Base-by-base conservation (phyloP, 2,888 invertebrate genomes). In the Watsonalla binaria region DNA sequence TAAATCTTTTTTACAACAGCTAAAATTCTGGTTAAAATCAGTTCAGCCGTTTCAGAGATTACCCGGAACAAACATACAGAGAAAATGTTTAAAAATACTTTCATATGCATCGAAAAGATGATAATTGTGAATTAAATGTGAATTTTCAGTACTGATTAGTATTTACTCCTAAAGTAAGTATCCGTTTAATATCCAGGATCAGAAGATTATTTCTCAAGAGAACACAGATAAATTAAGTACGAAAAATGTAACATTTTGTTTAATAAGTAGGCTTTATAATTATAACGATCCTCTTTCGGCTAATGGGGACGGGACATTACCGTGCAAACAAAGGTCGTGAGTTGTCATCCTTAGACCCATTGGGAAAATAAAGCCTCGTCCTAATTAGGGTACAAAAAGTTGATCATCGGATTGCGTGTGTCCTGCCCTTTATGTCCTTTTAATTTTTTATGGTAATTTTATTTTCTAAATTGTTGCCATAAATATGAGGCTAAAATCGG, bases 341-440 rank as follows among this genome's bases (percentile, higher is more conserved):
- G 42, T 42, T 42, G 42, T 42, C 42, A 42, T 42, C 42, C 11
- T 42, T 42, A 42, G 42, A 11, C 42, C 42, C 42, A 42, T 42
- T 42, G 42, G 42, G 42, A 8, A 42, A 42, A 37, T 49, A 49
- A 49, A 49, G 37, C 37, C 9, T 49, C 37, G 49, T 39, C 49
- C 49, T 49, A 49, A 49, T 49, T 49, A 49, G 49, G 49, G 49
- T 49, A 49, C 15, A 15, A 49, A 49, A 49, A 49, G 49, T 49
- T 49, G 49, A 49, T 37, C 15, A 49, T 39, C 37, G 9, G 49
- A 15, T 49, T 39, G 49, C 14, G 49, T 39, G 49, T 6, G 37
- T 14, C 14, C 24, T 24, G 24, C 4, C 24, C 24, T 24, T 24
- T 15, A 37, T 49, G 9, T 49, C 5, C 37, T 33, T 14, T 37